Conservation (phyloP, 1,140 invertebrate genomes). For the Brachionus koreanus region DNA sequence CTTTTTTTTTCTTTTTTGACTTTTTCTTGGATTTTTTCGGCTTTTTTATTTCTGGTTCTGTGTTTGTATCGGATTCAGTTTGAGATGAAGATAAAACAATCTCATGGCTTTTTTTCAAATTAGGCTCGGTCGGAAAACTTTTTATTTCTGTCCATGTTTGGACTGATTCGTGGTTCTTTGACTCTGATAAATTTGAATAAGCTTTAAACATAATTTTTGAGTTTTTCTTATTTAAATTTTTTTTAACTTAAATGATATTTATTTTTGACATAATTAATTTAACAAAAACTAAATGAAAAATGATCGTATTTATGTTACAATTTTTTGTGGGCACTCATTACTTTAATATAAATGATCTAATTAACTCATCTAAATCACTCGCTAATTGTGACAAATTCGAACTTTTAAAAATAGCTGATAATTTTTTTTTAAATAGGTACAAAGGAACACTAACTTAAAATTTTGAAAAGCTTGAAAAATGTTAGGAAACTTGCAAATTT, state of each 20-base stretch:
- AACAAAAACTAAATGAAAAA: neutral
- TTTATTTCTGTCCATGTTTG: neutral
- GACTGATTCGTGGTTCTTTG: neutral
- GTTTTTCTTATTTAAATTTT: neutral
- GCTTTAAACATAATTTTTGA: neutral
- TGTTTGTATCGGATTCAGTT: neutral
- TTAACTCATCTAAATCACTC: neutral
- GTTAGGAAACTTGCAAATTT: neutral
- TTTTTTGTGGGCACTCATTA: too few species aligned
- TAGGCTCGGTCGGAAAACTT: neutral
- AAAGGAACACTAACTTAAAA: too few species aligned
- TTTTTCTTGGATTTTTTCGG: neutral
- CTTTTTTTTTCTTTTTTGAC: conserved; percentile 1
- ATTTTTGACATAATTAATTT: neutral
- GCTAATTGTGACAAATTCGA: too few species aligned
- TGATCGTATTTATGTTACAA: too few species aligned
- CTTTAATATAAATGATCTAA: too few species aligned
- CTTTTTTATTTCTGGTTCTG: neutral
- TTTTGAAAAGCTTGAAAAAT: neutral
- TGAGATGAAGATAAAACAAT: neutral
- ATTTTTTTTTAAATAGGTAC: too few species aligned
- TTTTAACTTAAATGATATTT: neutral
- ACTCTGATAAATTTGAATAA: neutral
- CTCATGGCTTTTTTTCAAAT: neutral
- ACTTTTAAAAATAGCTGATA: too few species aligned